A percentile compares a stretch with the other conserved stretches of the same genome.
Evolutionary conservation across 2,888 invertebrate genomes (phyloP).

Genomic region (Hybos culiciformis): DNA sequence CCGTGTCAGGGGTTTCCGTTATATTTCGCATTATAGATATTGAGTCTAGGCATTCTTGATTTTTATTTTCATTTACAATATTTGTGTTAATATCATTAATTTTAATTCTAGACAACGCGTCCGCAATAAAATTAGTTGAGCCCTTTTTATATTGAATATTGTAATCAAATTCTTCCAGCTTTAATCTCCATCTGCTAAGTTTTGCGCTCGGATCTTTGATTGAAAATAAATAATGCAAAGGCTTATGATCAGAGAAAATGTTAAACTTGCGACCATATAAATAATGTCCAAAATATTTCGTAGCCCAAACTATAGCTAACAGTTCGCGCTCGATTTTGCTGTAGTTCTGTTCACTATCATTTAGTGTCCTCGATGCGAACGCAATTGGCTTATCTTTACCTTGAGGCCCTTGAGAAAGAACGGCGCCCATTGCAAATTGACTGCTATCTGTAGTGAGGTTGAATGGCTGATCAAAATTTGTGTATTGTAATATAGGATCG

Average conservation of each 20-base stretch:
- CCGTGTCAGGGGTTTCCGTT: too few relatives aligned
- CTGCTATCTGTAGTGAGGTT: slow-evolving; percentile 21
- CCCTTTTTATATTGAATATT: slow-evolving; percentile 15
- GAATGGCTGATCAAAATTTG: slow-evolving; percentile 17
- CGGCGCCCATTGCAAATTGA: slow-evolving; percentile 17
- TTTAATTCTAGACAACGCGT: slow-evolving; percentile 8
- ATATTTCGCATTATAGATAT: too few relatives aligned
- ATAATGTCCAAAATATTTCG: slow-evolving; percentile 25
- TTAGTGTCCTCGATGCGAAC: slow-evolving; percentile 19
- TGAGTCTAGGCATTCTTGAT: too few relatives aligned
- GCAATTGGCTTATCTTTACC: slow-evolving; percentile 15
- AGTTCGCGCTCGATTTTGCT: slow-evolving; percentile 25
- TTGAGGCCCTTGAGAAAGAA: slow-evolving; percentile 17
- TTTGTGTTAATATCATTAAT: not conserved
- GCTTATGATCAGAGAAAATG: slow-evolving; percentile 30
- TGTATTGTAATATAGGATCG: slow-evolving; percentile 25
- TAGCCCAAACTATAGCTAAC: slow-evolving; percentile 22
- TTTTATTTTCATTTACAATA: not conserved
- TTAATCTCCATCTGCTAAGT: slow-evolving; percentile 26
- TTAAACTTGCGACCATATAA: slow-evolving; percentile 25
- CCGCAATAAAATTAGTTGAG: slow-evolving; percentile 10
- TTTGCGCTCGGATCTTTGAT: slow-evolving; percentile 28
- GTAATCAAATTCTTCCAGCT: slow-evolving; percentile 21
- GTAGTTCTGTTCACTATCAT: slow-evolving; percentile 17
- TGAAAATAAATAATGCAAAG: slow-evolving; percentile 25